Base-by-base conservation (phyloP, 2,888 invertebrate genomes). In the Cremastinae sp. region DNA sequence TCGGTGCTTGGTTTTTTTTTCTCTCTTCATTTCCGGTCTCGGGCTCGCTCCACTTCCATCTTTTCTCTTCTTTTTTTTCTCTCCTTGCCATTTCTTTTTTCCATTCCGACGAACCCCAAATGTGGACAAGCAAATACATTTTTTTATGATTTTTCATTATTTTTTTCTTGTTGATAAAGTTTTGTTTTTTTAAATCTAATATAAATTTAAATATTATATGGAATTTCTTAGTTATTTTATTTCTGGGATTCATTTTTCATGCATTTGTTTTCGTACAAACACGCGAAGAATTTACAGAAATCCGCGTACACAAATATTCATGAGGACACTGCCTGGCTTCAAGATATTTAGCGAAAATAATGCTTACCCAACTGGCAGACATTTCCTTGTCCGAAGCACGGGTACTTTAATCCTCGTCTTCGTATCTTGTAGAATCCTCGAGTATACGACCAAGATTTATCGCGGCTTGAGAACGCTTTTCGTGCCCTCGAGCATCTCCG, bases 391-490 rank as follows among this genome's bases (percentile, higher is more conserved):
- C 28, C 8, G 43, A 37, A 58, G 9, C 58, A 18, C 39, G 12
- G 2, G 28, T 28, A 28, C 49, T 47, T 70, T 35, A 43, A 65
- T 58, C 45, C 37, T 5, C 14, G 62, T 35, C 55, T 59, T 10
- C 14, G 22, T 49, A n/a, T 59, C 49, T 39, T 39, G 56, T 28
- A 58, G 35, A 28, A 58, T 64, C 58, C 69, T 45, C 20, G 51
- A 69, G 69, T 41, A 53, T 4, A 55, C 53, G 39, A 28, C 28
- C 51, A 70, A 70, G 59, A 70, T 61, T 12, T 53, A 75, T 74
- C 62, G 41, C 35, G 39, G 16, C 58, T 37, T 64, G 65, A 43
- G n/a, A 65, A 51, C 55, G 9, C 16, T 18, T 14, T 7, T 14
- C 58, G 7, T 41, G 28, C 49, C 55, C 28, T 49, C 43, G 56